phyloP scores from a whole-genome alignment of 2,113 vertebrate species.

The Phyllostomus hastatus region DNA sequence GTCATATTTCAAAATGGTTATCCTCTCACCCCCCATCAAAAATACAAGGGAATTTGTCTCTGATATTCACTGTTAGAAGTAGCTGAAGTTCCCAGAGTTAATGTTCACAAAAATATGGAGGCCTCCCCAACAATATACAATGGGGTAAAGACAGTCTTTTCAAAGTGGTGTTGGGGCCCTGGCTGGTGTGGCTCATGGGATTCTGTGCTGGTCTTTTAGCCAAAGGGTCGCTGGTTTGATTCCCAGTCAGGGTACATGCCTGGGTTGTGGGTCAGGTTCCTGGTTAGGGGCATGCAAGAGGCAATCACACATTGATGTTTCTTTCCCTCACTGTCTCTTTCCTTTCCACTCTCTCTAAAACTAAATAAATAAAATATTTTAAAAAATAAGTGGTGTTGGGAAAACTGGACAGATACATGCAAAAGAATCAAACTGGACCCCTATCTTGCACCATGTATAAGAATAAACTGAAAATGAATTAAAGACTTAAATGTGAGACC shows the following conservation, averaged over 20 bases:
- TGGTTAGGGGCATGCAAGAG: no score
- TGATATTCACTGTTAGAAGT: not conserved
- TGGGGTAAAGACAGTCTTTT: not conserved
- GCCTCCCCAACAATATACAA: not conserved
- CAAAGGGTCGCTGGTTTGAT: no score
- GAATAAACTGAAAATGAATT: not conserved
- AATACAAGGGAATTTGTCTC: not conserved
- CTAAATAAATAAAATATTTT: no score
- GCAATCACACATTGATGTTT: no score
- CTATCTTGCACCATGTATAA: not conserved
- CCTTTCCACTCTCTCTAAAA: no score
- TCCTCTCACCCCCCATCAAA: not conserved
- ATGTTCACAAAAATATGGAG: not conserved
- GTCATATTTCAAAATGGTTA: not conserved
- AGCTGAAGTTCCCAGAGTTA: not conserved
- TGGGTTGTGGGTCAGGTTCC: no score
- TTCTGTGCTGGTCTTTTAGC: no score
- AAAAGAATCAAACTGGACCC: not conserved
- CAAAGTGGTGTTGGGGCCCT: not conserved
- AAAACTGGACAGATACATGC: not conserved
- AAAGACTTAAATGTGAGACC: not conserved
- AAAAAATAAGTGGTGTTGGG: not conserved
- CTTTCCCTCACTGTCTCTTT: no score
- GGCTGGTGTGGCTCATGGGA: no score
- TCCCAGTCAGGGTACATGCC: no score